Evolutionary conservation across 2,888 invertebrate genomes (phyloP).

Genomic region (Mimachlamys varia): DNA sequence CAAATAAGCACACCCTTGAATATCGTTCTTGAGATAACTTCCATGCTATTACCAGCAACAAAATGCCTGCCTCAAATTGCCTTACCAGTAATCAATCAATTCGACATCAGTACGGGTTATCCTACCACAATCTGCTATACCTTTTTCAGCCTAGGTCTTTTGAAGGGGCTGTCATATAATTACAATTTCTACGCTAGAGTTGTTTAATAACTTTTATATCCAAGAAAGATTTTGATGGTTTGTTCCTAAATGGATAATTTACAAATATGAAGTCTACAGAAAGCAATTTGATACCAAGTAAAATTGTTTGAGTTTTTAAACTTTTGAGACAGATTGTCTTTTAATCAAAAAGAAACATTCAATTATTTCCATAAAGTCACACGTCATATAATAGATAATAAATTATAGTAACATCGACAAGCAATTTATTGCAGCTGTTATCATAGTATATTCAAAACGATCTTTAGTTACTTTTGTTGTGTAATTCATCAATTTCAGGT

Average conservation of each 20-base stretch:
- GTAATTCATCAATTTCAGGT: background rate
- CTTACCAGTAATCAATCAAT: slow-evolving; percentile 5
- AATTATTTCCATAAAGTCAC: background rate
- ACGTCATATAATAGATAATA: background rate
- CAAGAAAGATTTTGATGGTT: background rate
- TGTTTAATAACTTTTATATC: slow-evolving; percentile 24
- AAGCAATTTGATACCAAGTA: slow-evolving; percentile 10
- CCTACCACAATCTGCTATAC: background rate
- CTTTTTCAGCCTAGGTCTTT: slow-evolving; percentile 1
- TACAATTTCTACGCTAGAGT: slow-evolving; percentile 33
- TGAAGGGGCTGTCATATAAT: background rate
- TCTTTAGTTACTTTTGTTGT: background rate
- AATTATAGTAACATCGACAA: background rate
- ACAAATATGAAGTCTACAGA: background rate
- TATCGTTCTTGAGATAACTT: background rate
- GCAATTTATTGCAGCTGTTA: background rate
- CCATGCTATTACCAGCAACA: slow-evolving; percentile 13
- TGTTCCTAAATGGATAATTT: background rate
- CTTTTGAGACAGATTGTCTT: background rate
- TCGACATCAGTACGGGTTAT: slow-evolving; percentile 4
- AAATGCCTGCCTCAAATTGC: background rate
- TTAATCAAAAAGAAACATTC: slow-evolving; percentile 5
- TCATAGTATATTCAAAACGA: background rate
- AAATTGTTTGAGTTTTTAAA: slow-evolving; percentile 4
- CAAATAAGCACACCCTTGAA: background rate